Evolutionary conservation across 1,140 invertebrate species (phyloP).

Genomic region (Phthorimaea operculella): DNA sequence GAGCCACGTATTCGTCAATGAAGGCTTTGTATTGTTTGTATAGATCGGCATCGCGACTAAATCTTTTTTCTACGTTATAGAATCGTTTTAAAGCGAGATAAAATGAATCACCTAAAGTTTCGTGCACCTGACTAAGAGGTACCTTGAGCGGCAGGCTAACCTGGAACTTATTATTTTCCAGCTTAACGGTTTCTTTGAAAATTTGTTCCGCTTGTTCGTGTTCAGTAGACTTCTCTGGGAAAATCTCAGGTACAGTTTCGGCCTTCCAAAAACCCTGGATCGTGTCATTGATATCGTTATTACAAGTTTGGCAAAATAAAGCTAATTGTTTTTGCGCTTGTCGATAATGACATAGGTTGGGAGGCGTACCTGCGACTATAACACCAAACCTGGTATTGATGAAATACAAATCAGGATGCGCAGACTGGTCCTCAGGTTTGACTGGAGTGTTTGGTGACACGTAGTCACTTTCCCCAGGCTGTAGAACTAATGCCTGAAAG

Average conservation of each 20-base stretch:
- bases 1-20: slow-evolving; percentile 21
- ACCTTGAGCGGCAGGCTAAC: background rate
- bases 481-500: slow-evolving; percentile 9
- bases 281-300: background rate
- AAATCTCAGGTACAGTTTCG: slow-evolving; percentile 5
- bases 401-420: too few species aligned
- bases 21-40: slow-evolving; percentile 16
- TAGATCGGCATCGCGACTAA: slow-evolving; percentile 6
- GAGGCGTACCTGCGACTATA: background rate
- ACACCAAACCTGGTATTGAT: too few species aligned
- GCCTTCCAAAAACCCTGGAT: slow-evolving; percentile 2
- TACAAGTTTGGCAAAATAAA: slow-evolving; percentile 6
- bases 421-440: too few species aligned
- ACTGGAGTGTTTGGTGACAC: too few species aligned
- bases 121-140: background rate
- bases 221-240: background rate
- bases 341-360: background rate
- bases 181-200: background rate
- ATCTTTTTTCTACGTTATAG: slow-evolving; percentile 1
- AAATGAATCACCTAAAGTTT: slow-evolving; percentile 8
- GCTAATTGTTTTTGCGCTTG: background rate
- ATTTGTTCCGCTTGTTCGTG: background rate
- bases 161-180: slow-evolving; percentile 3
- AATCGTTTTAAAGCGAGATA: slow-evolving; percentile 2
- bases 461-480: too few species aligned